phyloP scores from a whole-genome alignment of 1,140 invertebrate species.

The Drosophila navojoa region DNA sequence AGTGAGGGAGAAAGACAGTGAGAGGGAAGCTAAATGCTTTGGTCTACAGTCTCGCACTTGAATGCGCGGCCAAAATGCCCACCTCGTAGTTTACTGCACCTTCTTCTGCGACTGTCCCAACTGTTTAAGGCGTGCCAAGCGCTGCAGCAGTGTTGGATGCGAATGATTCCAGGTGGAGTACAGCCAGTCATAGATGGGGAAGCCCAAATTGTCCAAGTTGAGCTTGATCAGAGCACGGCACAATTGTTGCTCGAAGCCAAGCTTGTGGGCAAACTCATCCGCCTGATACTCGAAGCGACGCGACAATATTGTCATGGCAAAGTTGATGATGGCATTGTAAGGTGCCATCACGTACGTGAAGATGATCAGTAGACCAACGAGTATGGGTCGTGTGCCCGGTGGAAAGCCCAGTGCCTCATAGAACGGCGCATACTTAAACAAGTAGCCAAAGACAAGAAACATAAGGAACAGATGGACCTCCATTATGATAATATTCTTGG shows the following conservation, averaged over 20 bases:
- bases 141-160: slow-evolving; percentile 97
- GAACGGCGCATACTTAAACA: slow-evolving; percentile 91
- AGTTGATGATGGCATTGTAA: slow-evolving; percentile 93
- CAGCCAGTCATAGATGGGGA: slow-evolving; percentile 95
- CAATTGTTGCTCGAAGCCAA: slow-evolving; percentile 90
- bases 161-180: slow-evolving; percentile 97
- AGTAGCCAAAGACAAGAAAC: slow-evolving; percentile 94
- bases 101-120: slow-evolving; percentile 60
- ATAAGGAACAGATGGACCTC: slow-evolving; percentile 91
- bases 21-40: slow-evolving; percentile 48
- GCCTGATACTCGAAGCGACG: slow-evolving; percentile 97
- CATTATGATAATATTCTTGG: slow-evolving; percentile 93
- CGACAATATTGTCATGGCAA: slow-evolving; percentile 88
- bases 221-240: slow-evolving; percentile 94
- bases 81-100: slow-evolving; percentile 31
- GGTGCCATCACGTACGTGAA: slow-evolving; percentile 96
- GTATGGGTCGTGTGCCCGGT: slow-evolving; percentile 90
- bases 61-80: neutral
- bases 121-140: slow-evolving; percentile 87
- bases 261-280: slow-evolving; percentile 94
- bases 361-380: slow-evolving; percentile 97
- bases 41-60: slow-evolving; percentile 36
- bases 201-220: slow-evolving; percentile 97
- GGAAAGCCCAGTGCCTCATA: slow-evolving; percentile 95
- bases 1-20: neutral